Conservation (phyloP, 2,888 invertebrate genomes). For the Scaptomyza cyrtandrae region DNA sequence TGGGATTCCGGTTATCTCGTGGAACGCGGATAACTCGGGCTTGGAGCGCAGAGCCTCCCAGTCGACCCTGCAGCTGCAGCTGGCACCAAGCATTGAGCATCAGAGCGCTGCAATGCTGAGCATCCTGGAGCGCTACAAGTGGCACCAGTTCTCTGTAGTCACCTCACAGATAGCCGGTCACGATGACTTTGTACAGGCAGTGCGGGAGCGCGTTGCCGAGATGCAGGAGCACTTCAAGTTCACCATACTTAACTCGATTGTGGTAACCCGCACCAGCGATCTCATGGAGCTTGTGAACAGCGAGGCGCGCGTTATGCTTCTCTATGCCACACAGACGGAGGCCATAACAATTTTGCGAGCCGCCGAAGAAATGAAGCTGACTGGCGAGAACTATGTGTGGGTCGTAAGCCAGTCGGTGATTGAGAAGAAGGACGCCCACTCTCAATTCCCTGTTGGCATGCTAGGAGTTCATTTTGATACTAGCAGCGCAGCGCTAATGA, state of each 20-base stretch:
- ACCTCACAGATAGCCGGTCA: slow-evolving; percentile 97
- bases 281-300: slow-evolving; percentile 93
- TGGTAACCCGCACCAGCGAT: slow-evolving; percentile 91
- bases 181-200: slow-evolving; percentile 97
- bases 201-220: slow-evolving; percentile 93
- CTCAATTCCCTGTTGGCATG: slow-evolving; percentile 96
- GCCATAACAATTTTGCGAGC: slow-evolving; percentile 90
- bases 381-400: slow-evolving; percentile 96
- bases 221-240: slow-evolving; percentile 92
- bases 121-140: slow-evolving; percentile 96
- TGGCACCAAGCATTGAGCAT: slow-evolving; percentile 98
- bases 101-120: slow-evolving; percentile 97
- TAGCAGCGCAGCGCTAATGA: slow-evolving; percentile 91
- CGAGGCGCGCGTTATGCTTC: slow-evolving; percentile 95
- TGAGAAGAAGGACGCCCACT: slow-evolving; percentile 90
- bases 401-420: slow-evolving; percentile 97
- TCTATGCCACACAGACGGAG: slow-evolving; percentile 95
- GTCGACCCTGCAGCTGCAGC: slow-evolving; percentile 94
- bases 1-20: slow-evolving; percentile 97
- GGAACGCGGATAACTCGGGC: slow-evolving; percentile 99
- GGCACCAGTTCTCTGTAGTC: slow-evolving; percentile 97
- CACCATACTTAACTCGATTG: slow-evolving; percentile 93
- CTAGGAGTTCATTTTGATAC: slow-evolving; percentile 97
- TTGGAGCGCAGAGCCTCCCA: slow-evolving; percentile 92
- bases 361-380: slow-evolving; percentile 85